A percentile compares a stretch with the other conserved stretches of the same genome.
These are phyloP conservation scores for Lophius americanus DNA, from an alignment of 2,797 vertebrate species.

Conservation along the genomic window DNA sequence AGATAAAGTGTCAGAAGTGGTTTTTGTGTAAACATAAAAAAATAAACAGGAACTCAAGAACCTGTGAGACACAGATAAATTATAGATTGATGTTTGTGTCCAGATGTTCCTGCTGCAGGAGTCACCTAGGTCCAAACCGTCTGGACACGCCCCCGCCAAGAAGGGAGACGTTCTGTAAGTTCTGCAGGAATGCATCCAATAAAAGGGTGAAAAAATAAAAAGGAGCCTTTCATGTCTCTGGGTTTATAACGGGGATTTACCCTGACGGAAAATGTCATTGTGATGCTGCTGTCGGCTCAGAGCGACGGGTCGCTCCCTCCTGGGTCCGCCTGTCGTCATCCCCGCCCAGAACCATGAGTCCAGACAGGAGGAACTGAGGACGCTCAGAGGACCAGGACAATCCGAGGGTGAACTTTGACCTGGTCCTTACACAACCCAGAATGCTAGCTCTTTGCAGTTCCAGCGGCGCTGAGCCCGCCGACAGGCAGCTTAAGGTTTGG, in stretches of 20 bases:
- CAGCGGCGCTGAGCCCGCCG: slow-evolving; percentile 31
- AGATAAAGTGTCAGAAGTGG: too few relatives aligned
- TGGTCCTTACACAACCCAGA: slow-evolving; percentile 17
- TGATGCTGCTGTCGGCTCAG: slow-evolving; percentile 72
- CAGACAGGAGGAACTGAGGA: slow-evolving; percentile 39
- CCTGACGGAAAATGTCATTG: slow-evolving; percentile 78
- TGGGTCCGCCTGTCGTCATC: slow-evolving; percentile 50
- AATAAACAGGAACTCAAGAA: too few relatives aligned
- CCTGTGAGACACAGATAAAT: too few relatives aligned
- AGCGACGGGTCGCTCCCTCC: slow-evolving; percentile 61
- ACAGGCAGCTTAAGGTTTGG: slow-evolving; percentile 55
- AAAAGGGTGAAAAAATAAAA: slow-evolving; percentile 72
- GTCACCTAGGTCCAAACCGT: too few relatives aligned
- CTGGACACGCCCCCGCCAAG: slow-evolving; percentile 27
- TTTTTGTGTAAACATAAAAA: too few relatives aligned
- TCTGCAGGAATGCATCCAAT: slow-evolving; percentile 50
- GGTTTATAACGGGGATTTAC: slow-evolving; percentile 68
- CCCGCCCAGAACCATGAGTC: slow-evolving; percentile 27
- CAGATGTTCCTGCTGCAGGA: too few relatives aligned
- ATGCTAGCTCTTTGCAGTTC: slow-evolving; percentile 45
- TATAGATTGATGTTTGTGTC: too few relatives aligned
- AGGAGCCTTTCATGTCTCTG: slow-evolving; percentile 70
- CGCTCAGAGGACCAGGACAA: neutral
- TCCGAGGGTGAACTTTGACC: slow-evolving; percentile 41
- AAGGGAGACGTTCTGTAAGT: slow-evolving; percentile 52